Evolutionary conservation across 1,140 invertebrate species (phyloP).

Genomic region (Callitettix versicolor): DNA sequence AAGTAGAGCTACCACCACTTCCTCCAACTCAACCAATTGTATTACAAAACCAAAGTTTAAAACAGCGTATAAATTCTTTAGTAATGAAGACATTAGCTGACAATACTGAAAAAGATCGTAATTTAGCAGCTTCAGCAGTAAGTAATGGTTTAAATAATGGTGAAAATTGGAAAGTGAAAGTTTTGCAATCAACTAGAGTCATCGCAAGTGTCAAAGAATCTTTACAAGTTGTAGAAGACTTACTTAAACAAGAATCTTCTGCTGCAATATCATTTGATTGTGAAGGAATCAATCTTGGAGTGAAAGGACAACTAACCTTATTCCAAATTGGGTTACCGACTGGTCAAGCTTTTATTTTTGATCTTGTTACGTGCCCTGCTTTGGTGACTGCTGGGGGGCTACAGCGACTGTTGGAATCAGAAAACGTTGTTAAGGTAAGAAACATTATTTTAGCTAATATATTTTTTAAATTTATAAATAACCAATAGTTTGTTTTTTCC

Average conservation of each 20-base stretch:
- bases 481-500: no score
- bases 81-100: constrained; percentile 82
- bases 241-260: constrained; percentile 44
- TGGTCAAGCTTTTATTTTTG: constrained; percentile 77
- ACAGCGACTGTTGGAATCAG: constrained; percentile 67
- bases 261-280: constrained; percentile 72
- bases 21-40: constrained; percentile 30
- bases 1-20: constrained; percentile 15
- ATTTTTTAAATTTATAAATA: no score
- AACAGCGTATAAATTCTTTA: constrained; percentile 76
- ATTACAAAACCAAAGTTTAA: constrained; percentile 55
- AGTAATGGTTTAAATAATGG: constrained; percentile 31
- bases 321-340: constrained; percentile 73
- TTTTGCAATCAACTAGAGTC: constrained; percentile 68
- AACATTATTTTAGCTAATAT: no score
- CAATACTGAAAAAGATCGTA: constrained; percentile 73
- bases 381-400: constrained; percentile 69
- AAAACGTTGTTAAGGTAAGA: constrained; percentile 70
- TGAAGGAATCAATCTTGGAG: constrained; percentile 82
- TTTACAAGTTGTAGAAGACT: constrained; percentile 61
- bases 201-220: constrained; percentile 67
- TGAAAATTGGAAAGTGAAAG: constrained; percentile 66
- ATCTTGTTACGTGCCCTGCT: constrained; percentile 73
- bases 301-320: constrained; percentile 72
- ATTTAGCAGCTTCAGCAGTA: constrained; percentile 34